Evolutionary conservation across 2,797 vertebrate species (phyloP).

Genomic region (Rhinoraja longicauda): DNA sequence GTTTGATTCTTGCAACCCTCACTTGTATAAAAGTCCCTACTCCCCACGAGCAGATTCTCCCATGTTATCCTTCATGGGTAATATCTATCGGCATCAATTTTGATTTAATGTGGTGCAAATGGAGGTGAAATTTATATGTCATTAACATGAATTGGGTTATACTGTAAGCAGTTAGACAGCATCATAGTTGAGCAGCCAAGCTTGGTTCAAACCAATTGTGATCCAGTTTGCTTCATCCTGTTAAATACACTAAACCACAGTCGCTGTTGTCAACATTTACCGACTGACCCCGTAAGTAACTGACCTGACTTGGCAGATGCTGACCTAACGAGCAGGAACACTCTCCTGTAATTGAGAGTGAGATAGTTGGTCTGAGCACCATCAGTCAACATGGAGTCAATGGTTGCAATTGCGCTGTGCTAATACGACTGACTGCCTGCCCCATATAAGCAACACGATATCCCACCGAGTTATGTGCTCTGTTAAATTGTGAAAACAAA

Average conservation of each 20-base stretch:
- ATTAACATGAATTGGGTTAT: neutral
- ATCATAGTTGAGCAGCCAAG: slow-evolving; percentile 1
- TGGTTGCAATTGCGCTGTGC: neutral
- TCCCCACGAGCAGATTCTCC: neutral
- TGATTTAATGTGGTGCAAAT: neutral
- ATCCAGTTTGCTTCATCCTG: neutral
- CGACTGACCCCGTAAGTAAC: neutral
- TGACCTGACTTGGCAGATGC: neutral
- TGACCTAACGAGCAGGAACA: neutral
- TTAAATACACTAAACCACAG: neutral
- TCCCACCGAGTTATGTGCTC: neutral
- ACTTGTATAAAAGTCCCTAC: neutral
- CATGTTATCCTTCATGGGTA: neutral
- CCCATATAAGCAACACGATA: neutral
- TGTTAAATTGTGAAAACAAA: neutral
- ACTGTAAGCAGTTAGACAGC: neutral
- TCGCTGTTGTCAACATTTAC: neutral
- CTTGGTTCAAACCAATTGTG: neutral
- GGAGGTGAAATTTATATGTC: neutral
- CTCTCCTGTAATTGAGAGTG: neutral
- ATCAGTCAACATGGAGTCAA: neutral
- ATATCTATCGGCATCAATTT: neutral
- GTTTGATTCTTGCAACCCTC: too few species aligned
- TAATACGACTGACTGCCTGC: neutral
- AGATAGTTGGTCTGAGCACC: neutral